A percentile compares a stretch with the other conserved stretches of the same genome.
Conservation (phyloP, 2,113 vertebrate genomes). For the Andinoacara biseriatus region DNA sequence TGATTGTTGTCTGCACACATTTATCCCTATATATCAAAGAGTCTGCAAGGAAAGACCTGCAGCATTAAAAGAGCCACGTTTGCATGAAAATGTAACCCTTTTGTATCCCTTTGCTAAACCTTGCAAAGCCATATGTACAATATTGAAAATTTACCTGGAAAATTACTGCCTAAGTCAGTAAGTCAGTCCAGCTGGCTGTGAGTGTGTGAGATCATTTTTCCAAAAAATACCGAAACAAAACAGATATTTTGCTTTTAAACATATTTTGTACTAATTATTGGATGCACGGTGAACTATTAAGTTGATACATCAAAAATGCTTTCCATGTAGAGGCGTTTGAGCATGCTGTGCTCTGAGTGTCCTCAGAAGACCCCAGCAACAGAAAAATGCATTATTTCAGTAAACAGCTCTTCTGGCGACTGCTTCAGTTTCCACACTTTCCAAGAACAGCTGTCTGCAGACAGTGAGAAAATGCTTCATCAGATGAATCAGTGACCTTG, state of each 20-base stretch:
- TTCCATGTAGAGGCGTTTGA: neutral
- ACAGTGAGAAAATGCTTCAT: slow-evolving; percentile 10
- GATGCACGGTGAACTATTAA: slow-evolving; percentile 13
- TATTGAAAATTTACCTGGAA: neutral
- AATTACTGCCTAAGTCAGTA: neutral
- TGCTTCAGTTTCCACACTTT: neutral
- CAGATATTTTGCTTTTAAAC: neutral
- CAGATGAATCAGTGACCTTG: slow-evolving; percentile 41
- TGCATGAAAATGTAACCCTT: neutral
- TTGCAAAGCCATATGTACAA: neutral
- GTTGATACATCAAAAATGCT: slow-evolving; percentile 33
- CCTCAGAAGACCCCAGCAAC: neutral
- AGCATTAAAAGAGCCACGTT: neutral
- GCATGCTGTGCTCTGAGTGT: neutral
- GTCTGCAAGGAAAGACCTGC: neutral
- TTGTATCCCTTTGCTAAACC: neutral
- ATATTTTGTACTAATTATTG: slow-evolving; percentile 40
- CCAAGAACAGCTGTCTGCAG: slow-evolving; percentile 18
- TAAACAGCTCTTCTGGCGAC: slow-evolving; percentile 17
- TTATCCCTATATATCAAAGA: neutral
- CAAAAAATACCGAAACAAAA: slow-evolving; percentile 22
- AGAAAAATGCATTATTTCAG: slow-evolving; percentile 33
- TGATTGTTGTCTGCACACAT: neutral
- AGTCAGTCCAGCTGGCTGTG: slow-evolving; percentile 33
- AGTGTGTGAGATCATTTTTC: slow-evolving; percentile 26